Conservation (phyloP, 2,888 invertebrate species). For the Barypeithes pellucidus region DNA sequence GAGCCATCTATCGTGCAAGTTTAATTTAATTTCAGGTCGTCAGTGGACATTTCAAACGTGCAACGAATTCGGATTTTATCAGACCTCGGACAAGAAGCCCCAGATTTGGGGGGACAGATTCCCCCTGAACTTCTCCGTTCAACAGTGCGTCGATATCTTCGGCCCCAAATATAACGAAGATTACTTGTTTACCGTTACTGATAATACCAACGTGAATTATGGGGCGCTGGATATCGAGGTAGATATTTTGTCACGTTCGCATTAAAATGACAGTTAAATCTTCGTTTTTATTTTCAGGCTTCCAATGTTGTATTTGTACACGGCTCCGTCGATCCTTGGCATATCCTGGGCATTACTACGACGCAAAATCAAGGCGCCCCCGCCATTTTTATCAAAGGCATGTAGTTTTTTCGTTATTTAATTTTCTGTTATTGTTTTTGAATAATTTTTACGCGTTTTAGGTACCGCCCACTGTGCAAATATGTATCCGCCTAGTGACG, state of each 20-base stretch:
- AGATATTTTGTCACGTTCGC: too few species aligned
- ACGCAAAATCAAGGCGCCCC: conserved; percentile 75
- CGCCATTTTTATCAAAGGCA: conserved; percentile 79
- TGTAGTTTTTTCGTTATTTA: background rate
- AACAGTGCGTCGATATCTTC: conserved; percentile 89
- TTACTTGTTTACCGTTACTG: conserved; percentile 77
- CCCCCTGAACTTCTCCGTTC: conserved; percentile 83
- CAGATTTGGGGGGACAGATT: conserved; percentile 84
- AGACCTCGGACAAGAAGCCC: conserved; percentile 82
- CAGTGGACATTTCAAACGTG: conserved; percentile 97
- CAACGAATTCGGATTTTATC: conserved; percentile 96
- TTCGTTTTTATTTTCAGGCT: background rate
- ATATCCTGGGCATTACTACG: conserved; percentile 82
- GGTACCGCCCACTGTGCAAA: conserved; percentile 97
- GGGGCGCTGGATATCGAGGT: conserved; percentile 81
- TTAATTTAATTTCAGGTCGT: conserved; percentile 71
- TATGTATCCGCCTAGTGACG: conserved; percentile 85
- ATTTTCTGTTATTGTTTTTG: background rate
- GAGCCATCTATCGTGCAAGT: too few species aligned
- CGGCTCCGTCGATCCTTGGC: conserved; percentile 93
- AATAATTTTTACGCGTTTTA: conserved; percentile 66
- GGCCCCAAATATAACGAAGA: conserved; percentile 79
- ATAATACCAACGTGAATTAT: conserved; percentile 85
- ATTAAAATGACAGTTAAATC: background rate
- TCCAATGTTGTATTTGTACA: conserved; percentile 88